Evolutionary conservation across 2,113 vertebrate genomes (phyloP).

Genomic region (Urocitellus parryii): DNA sequence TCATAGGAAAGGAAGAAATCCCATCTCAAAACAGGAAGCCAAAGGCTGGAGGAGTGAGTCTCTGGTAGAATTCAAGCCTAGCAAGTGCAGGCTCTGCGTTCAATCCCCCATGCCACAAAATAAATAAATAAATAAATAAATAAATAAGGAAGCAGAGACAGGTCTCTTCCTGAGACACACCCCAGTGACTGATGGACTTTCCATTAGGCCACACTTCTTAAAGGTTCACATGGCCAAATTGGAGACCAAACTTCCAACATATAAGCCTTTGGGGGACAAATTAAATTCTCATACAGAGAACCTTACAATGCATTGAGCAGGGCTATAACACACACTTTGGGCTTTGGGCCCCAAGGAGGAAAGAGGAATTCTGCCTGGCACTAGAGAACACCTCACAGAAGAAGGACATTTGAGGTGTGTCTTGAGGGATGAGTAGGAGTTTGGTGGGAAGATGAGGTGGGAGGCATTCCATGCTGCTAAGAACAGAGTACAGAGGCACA

Average conservation of each 20-base stretch:
- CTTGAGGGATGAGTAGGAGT: not conserved
- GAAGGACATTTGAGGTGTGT: not conserved
- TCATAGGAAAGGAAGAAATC: not conserved
- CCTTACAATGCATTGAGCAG: not conserved
- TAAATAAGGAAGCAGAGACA: not conserved
- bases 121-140: not conserved
- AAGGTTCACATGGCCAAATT: not conserved
- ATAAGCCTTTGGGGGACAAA: not conserved
- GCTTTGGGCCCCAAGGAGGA: not conserved
- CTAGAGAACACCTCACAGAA: not conserved
- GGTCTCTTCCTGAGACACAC: too few relatives aligned
- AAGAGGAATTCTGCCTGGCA: not conserved
- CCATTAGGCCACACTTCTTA: too few relatives aligned
- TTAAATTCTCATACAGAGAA: not conserved
- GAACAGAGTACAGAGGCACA: rapidly evolving
- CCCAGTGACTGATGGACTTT: too few relatives aligned
- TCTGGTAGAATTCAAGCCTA: too few relatives aligned
- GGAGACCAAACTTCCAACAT: not conserved
- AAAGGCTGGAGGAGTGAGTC: not conserved
- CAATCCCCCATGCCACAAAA: not conserved
- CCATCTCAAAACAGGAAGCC: not conserved
- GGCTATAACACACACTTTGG: not conserved
- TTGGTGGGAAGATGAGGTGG: not conserved
- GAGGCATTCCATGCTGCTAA: too few relatives aligned
- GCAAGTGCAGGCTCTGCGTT: not conserved